Conservation (phyloP, 2,888 invertebrate species). For the Eledona agricola region DNA sequence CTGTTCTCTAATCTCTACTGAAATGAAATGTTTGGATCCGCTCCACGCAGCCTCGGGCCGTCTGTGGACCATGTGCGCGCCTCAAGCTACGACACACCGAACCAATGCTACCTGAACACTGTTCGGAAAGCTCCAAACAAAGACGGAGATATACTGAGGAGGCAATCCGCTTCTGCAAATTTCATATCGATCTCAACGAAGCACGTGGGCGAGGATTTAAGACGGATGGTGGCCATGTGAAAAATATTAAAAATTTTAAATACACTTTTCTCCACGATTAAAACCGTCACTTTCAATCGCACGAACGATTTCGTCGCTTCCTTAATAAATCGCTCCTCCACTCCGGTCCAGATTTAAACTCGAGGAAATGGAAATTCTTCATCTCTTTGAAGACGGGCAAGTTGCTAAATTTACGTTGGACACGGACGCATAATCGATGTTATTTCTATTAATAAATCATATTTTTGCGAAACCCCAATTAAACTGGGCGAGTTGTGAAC, state of each 20-base stretch:
- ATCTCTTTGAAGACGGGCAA: too few relatives aligned
- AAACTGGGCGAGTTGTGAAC: too few relatives aligned
- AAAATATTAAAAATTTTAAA: not conserved
- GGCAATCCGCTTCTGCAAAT: too few relatives aligned
- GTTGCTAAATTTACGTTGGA: too few relatives aligned
- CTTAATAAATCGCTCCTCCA: constrained; percentile 5
- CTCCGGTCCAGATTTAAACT: not conserved
- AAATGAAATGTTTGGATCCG: constrained; percentile 28
- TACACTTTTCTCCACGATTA: not conserved
- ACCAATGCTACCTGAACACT: not conserved
- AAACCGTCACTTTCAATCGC: constrained; percentile 3
- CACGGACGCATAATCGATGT: too few relatives aligned
- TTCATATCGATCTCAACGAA: constrained; percentile 23
- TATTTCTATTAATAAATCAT: too few relatives aligned
- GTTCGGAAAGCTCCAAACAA: too few relatives aligned
- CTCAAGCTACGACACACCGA: constrained; percentile 8
- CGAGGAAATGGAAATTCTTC: constrained; percentile 2
- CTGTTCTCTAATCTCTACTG: constrained; percentile 20
- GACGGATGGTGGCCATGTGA: too few relatives aligned
- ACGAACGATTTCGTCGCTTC: constrained; percentile 9
- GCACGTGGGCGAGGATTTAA: constrained; percentile 17
- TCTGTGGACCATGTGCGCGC: constrained; percentile 34
- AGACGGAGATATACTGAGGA: too few relatives aligned
- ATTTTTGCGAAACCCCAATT: too few relatives aligned
- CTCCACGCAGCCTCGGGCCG: constrained; percentile 26